phyloP scores from a whole-genome alignment of 2,888 invertebrate species.

The Temnothorax rugatulus region DNA sequence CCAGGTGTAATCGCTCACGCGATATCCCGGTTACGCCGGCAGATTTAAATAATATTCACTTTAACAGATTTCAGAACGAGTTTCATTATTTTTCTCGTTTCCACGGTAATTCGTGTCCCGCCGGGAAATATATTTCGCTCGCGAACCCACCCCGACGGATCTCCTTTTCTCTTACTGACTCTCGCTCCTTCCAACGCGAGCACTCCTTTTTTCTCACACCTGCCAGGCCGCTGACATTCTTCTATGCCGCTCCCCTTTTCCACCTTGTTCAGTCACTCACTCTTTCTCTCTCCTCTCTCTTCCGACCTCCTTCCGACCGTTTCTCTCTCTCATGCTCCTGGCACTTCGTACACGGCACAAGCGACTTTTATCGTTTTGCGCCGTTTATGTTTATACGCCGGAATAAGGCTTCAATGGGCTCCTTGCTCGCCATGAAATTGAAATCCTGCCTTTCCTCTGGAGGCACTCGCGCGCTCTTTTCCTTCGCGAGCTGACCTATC shows the following conservation, averaged over 20 bases:
- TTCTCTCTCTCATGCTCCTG: slow-evolving; percentile 5
- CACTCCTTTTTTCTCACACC: slow-evolving; percentile 45
- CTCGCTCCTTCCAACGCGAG: slow-evolving; percentile 34
- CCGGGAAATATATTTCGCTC: slow-evolving; percentile 73
- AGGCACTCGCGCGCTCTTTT: slow-evolving; percentile 29
- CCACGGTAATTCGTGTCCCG: slow-evolving; percentile 75
- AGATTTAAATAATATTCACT: slow-evolving; percentile 82
- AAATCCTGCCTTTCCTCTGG: slow-evolving; percentile 67
- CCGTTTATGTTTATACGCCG: slow-evolving; percentile 75
- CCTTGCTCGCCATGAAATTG: slow-evolving; percentile 75
- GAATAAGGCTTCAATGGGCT: slow-evolving; percentile 71
- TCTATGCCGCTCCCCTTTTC: slow-evolving; percentile 21
- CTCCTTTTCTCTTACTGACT: slow-evolving; percentile 27
- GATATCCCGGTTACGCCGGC: slow-evolving; percentile 75
- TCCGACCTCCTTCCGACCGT: slow-evolving; percentile 3
- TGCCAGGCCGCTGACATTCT: slow-evolving; percentile 32
- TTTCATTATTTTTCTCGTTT: slow-evolving; percentile 77
- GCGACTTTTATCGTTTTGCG: slow-evolving; percentile 69
- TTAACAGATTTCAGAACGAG: slow-evolving; percentile 79
- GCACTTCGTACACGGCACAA: slow-evolving; percentile 53
- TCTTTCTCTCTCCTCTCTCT: not conserved
- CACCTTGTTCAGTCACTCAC: slow-evolving; percentile 11
- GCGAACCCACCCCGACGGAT: slow-evolving; percentile 41
- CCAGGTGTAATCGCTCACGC: slow-evolving; percentile 76
- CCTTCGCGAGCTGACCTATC: slow-evolving; percentile 62